Evolutionary conservation across 2,797 vertebrate genomes (phyloP).

Genomic region (Ctenopoma multispine): DNA sequence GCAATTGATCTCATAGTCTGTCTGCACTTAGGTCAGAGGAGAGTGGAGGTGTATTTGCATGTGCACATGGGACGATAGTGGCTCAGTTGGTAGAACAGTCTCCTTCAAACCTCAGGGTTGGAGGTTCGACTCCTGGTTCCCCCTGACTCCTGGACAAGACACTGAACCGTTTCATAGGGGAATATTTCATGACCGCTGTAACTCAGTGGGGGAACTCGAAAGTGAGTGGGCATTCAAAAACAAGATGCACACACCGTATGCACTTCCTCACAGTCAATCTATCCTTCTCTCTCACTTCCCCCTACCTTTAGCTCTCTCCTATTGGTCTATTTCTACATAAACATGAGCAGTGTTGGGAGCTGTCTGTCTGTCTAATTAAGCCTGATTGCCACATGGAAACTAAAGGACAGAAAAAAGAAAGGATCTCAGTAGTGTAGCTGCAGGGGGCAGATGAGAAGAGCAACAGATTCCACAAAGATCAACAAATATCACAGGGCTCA

Average conservation of each 20-base stretch:
- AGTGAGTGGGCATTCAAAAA: too few species aligned
- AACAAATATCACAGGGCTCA: conserved; percentile 24
- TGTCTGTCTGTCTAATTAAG: conserved; percentile 28
- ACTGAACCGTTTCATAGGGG: too few species aligned
- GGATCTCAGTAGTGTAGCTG: neutral
- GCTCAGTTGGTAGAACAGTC: too few species aligned
- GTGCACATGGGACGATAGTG: neutral
- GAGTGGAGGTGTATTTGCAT: conserved; percentile 25
- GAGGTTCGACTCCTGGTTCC: too few species aligned
- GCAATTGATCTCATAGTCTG: conserved; percentile 60
- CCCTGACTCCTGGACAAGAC: too few species aligned
- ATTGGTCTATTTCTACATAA: conserved; percentile 6
- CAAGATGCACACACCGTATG: neutral
- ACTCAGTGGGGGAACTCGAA: too few species aligned
- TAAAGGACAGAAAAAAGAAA: conserved; percentile 13
- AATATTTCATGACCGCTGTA: too few species aligned
- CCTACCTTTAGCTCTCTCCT: neutral
- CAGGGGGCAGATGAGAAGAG: conserved; percentile 14
- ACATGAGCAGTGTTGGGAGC: conserved; percentile 19
- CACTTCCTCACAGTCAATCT: neutral
- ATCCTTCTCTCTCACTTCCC: conserved; percentile 2
- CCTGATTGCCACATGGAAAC: conserved; percentile 24
- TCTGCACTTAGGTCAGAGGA: conserved; percentile 33
- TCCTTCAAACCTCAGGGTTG: too few species aligned
- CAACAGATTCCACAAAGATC: neutral